Base-by-base conservation (phyloP, 1,140 invertebrate species). In the Harlomillsia oculata region DNA sequence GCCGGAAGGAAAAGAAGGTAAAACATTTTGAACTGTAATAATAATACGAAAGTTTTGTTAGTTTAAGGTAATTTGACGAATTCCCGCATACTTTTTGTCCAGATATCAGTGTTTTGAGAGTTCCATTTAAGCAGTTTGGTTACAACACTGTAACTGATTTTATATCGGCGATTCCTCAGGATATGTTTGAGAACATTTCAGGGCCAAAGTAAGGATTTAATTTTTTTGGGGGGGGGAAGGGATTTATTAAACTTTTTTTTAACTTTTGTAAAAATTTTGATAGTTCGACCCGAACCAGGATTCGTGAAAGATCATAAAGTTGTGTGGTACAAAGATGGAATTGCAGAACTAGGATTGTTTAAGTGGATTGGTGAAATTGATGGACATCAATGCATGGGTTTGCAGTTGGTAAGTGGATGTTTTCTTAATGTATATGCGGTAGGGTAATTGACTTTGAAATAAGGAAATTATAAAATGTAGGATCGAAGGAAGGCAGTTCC, bases 1-100 rank as follows among this genome's bases (percentile, higher is more conserved):
- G 13, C 36, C 23, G 16, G 55, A 57, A 44, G 55, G 55, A n/a
- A 34, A 48, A 40, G 55, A 57, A 36, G 55, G 55, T 57, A 44
- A 43, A 29, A 9, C 16, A 50, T 25, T 34, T 32, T 48, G n/a
- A 32, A 44, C 9, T 6, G 11, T 41, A n/a, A 14, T 40, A 8
- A 43, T 3, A 20, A 28, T 28, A 45, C 18, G 11, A 26, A 45
- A 16, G 13, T 43, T 20, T 43, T 4, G 14, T 43, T 14, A 20
- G 26, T 20, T 20, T 13, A 39, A 16, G n/a, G 5, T 5, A 14
- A 39, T 39, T 39, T 20, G 23, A 20, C 20, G 9, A 2, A 11
- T 45, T 26, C 20, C 1, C n/a, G 2, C 1, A 9, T 21, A 30
- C 23, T 1, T 20, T 46, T 30, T 11, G 2, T 29, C 14, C 26